Percentiles rank a stretch among this genome's conserved stretches.
Conservation (phyloP, 2,113 vertebrate genomes). For the Kryptolebias marmoratus region DNA sequence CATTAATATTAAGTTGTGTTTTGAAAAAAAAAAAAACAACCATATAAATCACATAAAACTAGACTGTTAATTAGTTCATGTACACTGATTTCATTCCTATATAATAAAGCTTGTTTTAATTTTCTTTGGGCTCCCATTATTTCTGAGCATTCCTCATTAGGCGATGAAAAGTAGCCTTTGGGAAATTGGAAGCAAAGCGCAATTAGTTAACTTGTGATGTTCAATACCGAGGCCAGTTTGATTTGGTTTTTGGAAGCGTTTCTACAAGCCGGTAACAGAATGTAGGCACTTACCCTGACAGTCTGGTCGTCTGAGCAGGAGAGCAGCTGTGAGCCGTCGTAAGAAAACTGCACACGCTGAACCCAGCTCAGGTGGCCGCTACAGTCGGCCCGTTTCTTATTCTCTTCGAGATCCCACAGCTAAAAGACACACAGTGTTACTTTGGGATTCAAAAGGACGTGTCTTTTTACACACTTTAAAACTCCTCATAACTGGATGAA, state of each 20-base stretch:
- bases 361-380: conserved; percentile 96
- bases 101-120: background rate
- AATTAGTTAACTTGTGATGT: conserved; percentile 13
- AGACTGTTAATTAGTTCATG: too few relatives aligned
- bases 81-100: background rate
- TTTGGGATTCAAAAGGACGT: too few relatives aligned
- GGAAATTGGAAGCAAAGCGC: background rate
- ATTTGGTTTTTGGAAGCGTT: conserved; percentile 9
- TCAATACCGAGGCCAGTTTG: background rate
- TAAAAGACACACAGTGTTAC: conserved; percentile 52
- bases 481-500: background rate
- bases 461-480: background rate
- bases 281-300: conserved; percentile 82
- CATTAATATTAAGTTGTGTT: too few relatives aligned
- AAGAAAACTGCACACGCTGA: conserved; percentile 90
- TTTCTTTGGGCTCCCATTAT: conserved; percentile 1
- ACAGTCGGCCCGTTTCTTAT: conserved; percentile 91
- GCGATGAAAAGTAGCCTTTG: conserved; percentile 13
- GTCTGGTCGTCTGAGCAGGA: conserved; percentile 97
- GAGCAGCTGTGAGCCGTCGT: conserved; percentile 89
- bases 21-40: too few relatives aligned
- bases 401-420: conserved; percentile 90
- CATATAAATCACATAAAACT: too few relatives aligned
- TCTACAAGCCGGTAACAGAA: background rate
- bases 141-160: conserved; percentile 8